Conservation (phyloP, 64 coral and sea anemone species). For the Porites lutea region DNA sequence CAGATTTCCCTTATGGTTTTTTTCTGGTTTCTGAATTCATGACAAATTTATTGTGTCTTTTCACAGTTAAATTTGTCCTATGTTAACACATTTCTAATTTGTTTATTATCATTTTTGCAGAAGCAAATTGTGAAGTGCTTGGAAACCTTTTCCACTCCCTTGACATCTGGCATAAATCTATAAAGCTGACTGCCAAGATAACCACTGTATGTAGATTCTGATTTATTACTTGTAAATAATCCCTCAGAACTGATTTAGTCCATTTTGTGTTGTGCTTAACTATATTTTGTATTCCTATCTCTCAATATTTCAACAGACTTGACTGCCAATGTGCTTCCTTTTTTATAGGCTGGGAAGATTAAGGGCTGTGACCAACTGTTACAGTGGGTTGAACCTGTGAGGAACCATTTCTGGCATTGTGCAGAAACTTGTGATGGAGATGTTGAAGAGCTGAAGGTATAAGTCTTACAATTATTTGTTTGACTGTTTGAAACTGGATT, state of each 20-base stretch:
- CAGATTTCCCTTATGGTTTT: too few species aligned
- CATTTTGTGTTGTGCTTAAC: not conserved
- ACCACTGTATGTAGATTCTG: slow-evolving; percentile 22
- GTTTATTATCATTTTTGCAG: slow-evolving; percentile 12
- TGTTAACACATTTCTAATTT: slow-evolving; percentile 10
- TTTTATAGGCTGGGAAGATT: slow-evolving; percentile 40
- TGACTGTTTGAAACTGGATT: not conserved
- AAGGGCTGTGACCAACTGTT: slow-evolving; percentile 49
- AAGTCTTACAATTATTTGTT: not conserved
- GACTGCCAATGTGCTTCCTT: not conserved
- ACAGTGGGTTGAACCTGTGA: slow-evolving; percentile 64
- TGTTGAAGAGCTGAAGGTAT: slow-evolving; percentile 51
- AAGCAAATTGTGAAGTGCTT: not conserved
- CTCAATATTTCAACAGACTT: slow-evolving; percentile 3
- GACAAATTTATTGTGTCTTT: slow-evolving; percentile 12
- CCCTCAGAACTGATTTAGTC: not conserved
- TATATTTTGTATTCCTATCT: slow-evolving; percentile 3
- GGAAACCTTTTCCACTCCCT: slow-evolving; percentile 43
- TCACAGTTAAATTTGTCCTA: slow-evolving; percentile 13
- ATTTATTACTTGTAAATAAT: not conserved
- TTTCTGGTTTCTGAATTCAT: too few species aligned
- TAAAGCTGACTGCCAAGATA: slow-evolving; percentile 21
- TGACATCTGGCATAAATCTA: slow-evolving; percentile 37
- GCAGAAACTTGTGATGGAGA: slow-evolving; percentile 30
- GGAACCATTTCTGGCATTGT: slow-evolving; percentile 77